Conservation (phyloP, 2,888 invertebrate species). For the Agrotis clavis region DNA sequence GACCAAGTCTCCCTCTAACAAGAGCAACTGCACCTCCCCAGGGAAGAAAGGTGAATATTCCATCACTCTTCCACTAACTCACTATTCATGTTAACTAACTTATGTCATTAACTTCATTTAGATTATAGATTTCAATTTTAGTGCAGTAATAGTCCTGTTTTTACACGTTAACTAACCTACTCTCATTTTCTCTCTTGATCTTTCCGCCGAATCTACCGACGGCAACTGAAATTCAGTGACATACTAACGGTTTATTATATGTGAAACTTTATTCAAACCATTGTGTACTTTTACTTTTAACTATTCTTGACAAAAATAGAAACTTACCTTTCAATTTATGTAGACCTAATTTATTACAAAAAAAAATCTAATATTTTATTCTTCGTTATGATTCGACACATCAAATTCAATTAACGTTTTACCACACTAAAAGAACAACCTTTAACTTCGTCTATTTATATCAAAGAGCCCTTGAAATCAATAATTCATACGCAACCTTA, state of each 20-base stretch:
- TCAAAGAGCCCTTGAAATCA: slow-evolving; percentile 59
- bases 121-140: slow-evolving; percentile 1
- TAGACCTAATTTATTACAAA: background rate
- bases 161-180: background rate
- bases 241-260: background rate
- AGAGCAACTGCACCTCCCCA: slow-evolving; percentile 88
- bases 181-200: slow-evolving; percentile 1
- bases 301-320: background rate
- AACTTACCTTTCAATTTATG: background rate
- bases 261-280: background rate
- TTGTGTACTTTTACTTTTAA: background rate
- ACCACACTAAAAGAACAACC: slow-evolving; percentile 9
- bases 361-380: too few relatives aligned
- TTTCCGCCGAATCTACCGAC: slow-evolving; percentile 2
- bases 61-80: slow-evolving; percentile 47
- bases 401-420: background rate
- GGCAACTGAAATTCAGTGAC: background rate
- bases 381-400: background rate
- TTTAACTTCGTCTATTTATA: slow-evolving; percentile 32
- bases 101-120: slow-evolving; percentile 31
- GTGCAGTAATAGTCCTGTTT: slow-evolving; percentile 12
- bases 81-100: slow-evolving; percentile 13
- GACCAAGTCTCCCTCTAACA: slow-evolving; percentile 87
- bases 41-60: slow-evolving; percentile 87
- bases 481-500: slow-evolving; percentile 68